These are phyloP conservation scores for Temnothorax nylanderi DNA, from an alignment of 1,140 invertebrate species.

Conservation along the genomic window DNA sequence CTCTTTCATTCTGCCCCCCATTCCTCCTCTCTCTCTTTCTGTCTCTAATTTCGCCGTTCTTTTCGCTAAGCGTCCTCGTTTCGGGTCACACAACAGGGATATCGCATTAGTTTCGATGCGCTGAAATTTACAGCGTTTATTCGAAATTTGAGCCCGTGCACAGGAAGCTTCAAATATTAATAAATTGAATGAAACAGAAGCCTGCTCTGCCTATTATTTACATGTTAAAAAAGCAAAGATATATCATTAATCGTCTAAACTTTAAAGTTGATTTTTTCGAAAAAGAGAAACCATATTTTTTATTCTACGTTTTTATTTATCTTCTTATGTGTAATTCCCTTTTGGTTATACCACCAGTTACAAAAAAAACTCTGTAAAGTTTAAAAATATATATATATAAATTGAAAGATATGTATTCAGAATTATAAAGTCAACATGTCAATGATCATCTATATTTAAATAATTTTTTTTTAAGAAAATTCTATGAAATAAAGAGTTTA, in stretches of 20 bases:
- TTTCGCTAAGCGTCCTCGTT: conserved; percentile 6
- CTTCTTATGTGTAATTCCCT: too few species aligned
- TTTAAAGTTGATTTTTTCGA: too few species aligned
- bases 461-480: not conserved
- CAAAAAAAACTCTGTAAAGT: too few species aligned
- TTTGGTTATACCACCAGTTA: too few species aligned
- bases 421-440: too few species aligned
- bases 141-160: not conserved
- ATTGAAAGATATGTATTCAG: too few species aligned
- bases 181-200: not conserved
- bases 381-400: too few species aligned
- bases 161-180: not conserved
- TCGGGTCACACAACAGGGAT: not conserved
- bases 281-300: too few species aligned
- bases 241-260: not conserved
- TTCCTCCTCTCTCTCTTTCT: not conserved
- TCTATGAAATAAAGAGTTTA: not conserved
- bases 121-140: not conserved
- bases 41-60: not conserved
- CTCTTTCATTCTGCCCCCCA: too few species aligned
- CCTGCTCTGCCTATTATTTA: not conserved
- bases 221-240: not conserved
- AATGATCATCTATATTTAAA: too few species aligned
- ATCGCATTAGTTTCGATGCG: not conserved
- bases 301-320: too few species aligned